Percentiles rank a stretch among this genome's conserved stretches.
These are phyloP conservation scores for Sitta carolinensis DNA, from an alignment of 2,797 vertebrate species.

Conservation along the genomic window DNA sequence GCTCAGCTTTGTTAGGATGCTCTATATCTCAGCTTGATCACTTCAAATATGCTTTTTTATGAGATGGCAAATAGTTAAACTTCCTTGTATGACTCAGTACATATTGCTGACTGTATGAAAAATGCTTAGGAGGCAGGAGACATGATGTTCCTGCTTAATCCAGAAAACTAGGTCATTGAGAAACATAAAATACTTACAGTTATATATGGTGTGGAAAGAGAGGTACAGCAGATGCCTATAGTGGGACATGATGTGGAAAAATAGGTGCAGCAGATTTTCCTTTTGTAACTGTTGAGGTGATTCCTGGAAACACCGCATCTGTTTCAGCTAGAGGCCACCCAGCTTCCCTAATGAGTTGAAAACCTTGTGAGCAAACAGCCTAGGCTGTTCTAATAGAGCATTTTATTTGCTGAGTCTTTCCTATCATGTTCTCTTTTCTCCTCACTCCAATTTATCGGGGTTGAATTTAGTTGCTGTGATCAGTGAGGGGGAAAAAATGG, in stretches of 20 bases:
- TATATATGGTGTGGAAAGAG: not conserved
- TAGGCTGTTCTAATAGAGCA: not conserved
- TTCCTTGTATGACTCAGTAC: not conserved
- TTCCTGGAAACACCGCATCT: not conserved
- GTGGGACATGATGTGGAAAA: not conserved
- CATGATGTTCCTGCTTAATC: not conserved
- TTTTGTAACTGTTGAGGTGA: not conserved
- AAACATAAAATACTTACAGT: not conserved
- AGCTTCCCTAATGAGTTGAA: not conserved
- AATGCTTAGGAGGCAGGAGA: not conserved
- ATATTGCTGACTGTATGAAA: not conserved
- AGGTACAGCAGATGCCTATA: not conserved
- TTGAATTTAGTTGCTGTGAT: conserved; percentile 27
- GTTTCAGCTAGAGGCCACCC: not conserved
- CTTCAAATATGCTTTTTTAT: not conserved
- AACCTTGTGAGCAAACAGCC: not conserved
- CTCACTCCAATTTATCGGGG: not conserved
- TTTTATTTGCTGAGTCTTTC: conserved; percentile 5
- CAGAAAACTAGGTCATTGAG: not conserved
- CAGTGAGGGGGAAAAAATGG: not conserved
- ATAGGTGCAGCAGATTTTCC: not conserved
- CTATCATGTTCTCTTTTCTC: not conserved
- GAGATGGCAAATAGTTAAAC: not conserved
- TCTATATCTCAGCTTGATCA: not conserved
- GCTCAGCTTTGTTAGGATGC: not conserved